These are phyloP conservation scores for Aphrophora alni DNA, from an alignment of 2,888 invertebrate species.

Conservation along the genomic window DNA sequence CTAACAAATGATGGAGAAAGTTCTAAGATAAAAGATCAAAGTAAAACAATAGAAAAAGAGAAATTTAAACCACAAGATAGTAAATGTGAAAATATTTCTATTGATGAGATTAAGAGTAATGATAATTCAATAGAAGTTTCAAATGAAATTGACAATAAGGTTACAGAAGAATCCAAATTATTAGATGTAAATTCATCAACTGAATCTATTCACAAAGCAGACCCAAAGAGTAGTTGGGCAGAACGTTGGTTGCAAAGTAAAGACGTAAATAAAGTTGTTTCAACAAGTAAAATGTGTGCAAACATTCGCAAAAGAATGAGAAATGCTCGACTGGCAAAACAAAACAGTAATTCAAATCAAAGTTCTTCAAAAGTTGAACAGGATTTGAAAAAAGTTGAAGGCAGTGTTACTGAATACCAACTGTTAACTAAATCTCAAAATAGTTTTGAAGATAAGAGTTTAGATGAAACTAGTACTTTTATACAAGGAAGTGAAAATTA, in stretches of 20 bases:
- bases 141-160: too few relatives aligned
- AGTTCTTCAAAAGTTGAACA: neutral
- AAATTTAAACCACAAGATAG: neutral
- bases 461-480: conserved; percentile 7
- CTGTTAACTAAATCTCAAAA: conserved; percentile 14
- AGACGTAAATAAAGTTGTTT: conserved; percentile 50
- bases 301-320: conserved; percentile 49
- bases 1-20: conserved; percentile 22
- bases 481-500: neutral
- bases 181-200: neutral
- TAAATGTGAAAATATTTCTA: neutral
- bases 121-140: neutral
- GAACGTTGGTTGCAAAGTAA: conserved; percentile 49
- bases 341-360: neutral
- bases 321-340: conserved; percentile 24
- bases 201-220: neutral
- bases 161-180: too few relatives aligned
- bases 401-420: conserved; percentile 40
- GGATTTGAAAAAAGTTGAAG: conserved; percentile 14
- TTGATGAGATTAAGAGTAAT: neutral
- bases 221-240: conserved; percentile 41
- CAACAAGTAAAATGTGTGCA: conserved; percentile 51
- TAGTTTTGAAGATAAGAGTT: conserved; percentile 11
- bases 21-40: conserved; percentile 20
- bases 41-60: neutral